Conservation (phyloP, 2,888 invertebrate species). For the Zaprionus bogoriensis region DNA sequence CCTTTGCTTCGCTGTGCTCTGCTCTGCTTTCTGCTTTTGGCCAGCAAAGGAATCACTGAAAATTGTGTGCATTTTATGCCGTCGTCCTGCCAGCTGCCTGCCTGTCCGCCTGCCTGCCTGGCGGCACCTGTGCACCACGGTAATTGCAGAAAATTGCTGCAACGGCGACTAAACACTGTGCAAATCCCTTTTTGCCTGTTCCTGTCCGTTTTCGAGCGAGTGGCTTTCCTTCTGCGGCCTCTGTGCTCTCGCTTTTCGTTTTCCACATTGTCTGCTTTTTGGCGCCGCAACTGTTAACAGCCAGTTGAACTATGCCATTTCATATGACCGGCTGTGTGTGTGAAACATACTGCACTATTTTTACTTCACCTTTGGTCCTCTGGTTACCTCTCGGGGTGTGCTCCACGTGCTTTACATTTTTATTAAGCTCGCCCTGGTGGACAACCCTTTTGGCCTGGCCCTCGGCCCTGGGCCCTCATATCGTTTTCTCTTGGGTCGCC, state of each 20-base stretch:
- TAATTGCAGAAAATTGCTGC: constrained; percentile 80
- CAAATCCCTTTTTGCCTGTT: constrained; percentile 70
- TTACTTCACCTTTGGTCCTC: constrained; percentile 59
- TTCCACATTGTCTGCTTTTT: constrained; percentile 59
- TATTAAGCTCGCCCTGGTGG: constrained; percentile 65
- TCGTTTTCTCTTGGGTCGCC: constrained; percentile 19
- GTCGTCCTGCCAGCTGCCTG: constrained; percentile 57
- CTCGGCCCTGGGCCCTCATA: no score
- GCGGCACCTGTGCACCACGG: constrained; percentile 59
- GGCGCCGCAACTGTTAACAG: constrained; percentile 79
- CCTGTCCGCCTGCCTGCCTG: constrained; percentile 31
- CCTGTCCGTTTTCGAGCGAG: constrained; percentile 24
- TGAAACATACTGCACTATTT: constrained; percentile 72
- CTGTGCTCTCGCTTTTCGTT: constrained; percentile 6
- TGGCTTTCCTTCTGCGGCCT: constrained; percentile 24
- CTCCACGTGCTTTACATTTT: constrained; percentile 80
- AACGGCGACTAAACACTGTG: constrained; percentile 75
- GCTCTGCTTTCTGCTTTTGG: constrained; percentile 1
- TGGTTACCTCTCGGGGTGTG: constrained; percentile 39
- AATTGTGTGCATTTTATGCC: constrained; percentile 78
- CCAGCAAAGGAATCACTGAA: constrained; percentile 70
- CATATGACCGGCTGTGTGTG: constrained; percentile 44
- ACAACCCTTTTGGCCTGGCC: constrained; percentile 64
- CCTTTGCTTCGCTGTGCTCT: constrained; percentile 22
- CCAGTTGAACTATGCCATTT: constrained; percentile 79